These are phyloP conservation scores for Mus minutoides DNA, from an alignment of 2,797 vertebrate species.

Conservation along the genomic window DNA sequence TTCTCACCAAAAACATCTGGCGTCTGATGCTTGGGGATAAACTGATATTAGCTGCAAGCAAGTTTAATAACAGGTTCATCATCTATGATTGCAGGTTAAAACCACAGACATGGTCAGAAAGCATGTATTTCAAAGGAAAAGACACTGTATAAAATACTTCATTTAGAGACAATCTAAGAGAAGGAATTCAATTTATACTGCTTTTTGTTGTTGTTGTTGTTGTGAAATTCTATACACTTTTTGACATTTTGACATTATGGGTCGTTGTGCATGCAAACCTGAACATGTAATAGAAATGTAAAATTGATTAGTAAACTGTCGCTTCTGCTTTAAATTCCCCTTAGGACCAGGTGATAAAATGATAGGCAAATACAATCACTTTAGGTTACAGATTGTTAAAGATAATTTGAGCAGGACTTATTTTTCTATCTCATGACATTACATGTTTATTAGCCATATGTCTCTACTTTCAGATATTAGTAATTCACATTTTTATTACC, in stretches of 20 bases:
- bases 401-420: conserved; percentile 17
- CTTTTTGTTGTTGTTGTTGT: neutral
- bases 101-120: conserved; percentile 62
- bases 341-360: neutral
- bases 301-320: conserved; percentile 38
- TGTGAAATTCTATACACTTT: conserved; percentile 39
- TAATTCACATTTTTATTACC: conserved; percentile 48
- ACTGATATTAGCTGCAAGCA: conserved; percentile 74
- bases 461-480: neutral
- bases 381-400: conserved; percentile 26
- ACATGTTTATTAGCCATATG: neutral
- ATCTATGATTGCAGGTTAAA: conserved; percentile 77
- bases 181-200: conserved; percentile 45
- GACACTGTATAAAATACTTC: conserved; percentile 33
- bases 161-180: conserved; percentile 40
- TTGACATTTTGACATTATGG: neutral
- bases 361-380: conserved; percentile 49
- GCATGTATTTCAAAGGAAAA: conserved; percentile 56
- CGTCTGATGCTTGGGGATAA: conserved; percentile 80
- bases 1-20: conserved; percentile 83
- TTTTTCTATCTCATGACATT: conserved; percentile 17
- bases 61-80: conserved; percentile 81
- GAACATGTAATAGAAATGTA: neutral
- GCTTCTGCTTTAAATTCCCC: conserved; percentile 21
- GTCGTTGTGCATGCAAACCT: conserved; percentile 37